Base-by-base conservation (phyloP, 2,113 vertebrate genomes). In the Platichthys flesus region DNA sequence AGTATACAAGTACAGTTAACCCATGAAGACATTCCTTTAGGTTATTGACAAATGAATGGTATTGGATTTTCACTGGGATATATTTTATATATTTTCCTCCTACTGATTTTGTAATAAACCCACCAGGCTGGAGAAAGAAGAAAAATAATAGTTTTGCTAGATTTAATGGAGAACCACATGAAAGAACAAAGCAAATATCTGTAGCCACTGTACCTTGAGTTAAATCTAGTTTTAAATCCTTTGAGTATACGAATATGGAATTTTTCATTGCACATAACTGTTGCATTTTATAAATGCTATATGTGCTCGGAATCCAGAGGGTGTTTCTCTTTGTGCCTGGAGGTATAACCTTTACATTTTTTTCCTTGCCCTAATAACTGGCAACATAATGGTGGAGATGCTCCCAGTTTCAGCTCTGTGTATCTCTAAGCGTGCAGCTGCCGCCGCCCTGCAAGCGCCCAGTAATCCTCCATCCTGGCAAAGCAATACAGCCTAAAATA, bases 391-490 rank as follows among this genome's bases (percentile, higher is more conserved):
- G 71, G 76, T 70, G 37, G 72, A 75, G 83, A 85, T 79, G 72
- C 74, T 87, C 81, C 74, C 74, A 60, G 77, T 79, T 88, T 85
- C 65, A 76, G 87, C 65, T 87, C 58, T 64, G 79, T 92, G 83
- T 90, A 90, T 92, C 89, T 90, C 68, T 84, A 84, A 88, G 79
- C 79, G 35, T 83, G 84, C 91, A 92, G 90, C 89, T 92, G 87
- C 87, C 73, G 42, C 83, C 75, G 14, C 85, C 86, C 79, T 69
- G 80, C 81, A 88, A 89, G 66, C 83, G 59, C 88, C 72, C 67
- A 49, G 87, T 93, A 81, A 89, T 74, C 87, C 89, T 45, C 14
- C 74, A 37, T 85, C 71, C 82, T 93, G 93, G 93, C 93, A 92
- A 71, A 81, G 78, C 64, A 71, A 76, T 73, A 71, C 57, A 79